Conservation (phyloP, 2,797 vertebrate species). For the Pseudomugil tenellus region DNA sequence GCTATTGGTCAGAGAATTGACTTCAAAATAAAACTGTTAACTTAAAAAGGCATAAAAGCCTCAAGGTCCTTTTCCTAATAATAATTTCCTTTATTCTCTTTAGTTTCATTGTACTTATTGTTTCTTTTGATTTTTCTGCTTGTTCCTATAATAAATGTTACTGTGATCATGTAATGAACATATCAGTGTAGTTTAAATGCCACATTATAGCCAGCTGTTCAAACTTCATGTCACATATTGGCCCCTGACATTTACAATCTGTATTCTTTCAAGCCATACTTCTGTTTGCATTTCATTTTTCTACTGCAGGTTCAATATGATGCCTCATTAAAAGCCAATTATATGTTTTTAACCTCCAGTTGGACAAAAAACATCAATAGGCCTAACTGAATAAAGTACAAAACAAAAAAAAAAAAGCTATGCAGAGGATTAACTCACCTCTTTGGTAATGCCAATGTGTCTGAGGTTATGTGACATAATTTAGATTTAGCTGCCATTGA, state of each 20-base stretch:
- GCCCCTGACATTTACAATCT: not conserved
- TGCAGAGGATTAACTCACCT: not conserved
- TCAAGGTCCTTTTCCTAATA: no score
- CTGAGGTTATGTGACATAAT: not conserved
- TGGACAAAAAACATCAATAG: not conserved
- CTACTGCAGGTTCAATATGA: not conserved
- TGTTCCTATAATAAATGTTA: no score
- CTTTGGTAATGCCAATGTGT: not conserved
- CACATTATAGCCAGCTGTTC: not conserved
- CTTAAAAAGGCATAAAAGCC: no score
- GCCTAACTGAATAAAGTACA: not conserved
- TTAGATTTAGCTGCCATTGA: not conserved
- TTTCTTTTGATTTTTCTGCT: not conserved
- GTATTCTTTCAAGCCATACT: not conserved
- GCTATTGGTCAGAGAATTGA: no score
- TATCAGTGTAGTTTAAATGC: no score
- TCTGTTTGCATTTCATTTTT: not conserved
- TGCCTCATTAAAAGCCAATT: no score
- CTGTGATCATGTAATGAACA: not conserved
- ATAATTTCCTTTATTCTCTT: no score
- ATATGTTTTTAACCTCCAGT: no score
- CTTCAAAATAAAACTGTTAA: no score
- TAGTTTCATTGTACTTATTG: not conserved
- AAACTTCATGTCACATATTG: not conserved
- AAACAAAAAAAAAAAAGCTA: not conserved